Evolutionary conservation across 2,113 vertebrate genomes (phyloP), one percentile per base, ranked within the genome.

Genomic region (Nannobrachium achirus): DNA sequence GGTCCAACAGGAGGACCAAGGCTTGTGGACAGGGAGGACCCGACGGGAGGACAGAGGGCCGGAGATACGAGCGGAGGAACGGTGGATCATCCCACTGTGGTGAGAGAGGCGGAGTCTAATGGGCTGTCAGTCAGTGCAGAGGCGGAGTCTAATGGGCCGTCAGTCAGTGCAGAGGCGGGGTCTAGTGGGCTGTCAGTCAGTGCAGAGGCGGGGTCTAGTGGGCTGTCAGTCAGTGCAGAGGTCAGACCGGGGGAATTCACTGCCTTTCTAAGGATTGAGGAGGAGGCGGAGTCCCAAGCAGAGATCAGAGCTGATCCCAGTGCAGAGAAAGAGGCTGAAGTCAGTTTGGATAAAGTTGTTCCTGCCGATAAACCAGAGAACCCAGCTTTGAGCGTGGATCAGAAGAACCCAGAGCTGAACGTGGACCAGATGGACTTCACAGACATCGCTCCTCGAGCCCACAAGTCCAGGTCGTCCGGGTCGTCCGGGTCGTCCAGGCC

Each of bases 401-500:
- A 63, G 59, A 61, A 7, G 49, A 75, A 45, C 69, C 66, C 5
- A 4, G 4, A 1, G 25, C 25, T 33, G 25, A 33, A 33, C 3
- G 25, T 5, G 25, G 25, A 33, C 25, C 25, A 33, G 25, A 33
- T 33, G 25, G 25, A 33, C 25, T 75, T 69, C 3, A 19, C 11
- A 14, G 66, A 67, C 19, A 89, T 85, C 70, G 56, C 42, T 38
- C 86, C 80, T 14, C 80, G 66, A 56, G 81, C 81, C 8, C 84
- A 84, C 1, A 86, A 88, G 50, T 79, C 82, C 44, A 88, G 86
- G 66, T 86, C 84, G 33, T 90, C 16, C 4, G n/a, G 9, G 14
- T n/a, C n/a, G 49, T 79, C 82, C 44, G 87, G 87, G 67, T 91
- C 18, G n/a, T 19, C 89, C 7, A 89, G 89, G 58, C 80, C 88